Conservation (phyloP, 2,113 vertebrate species). For the Cinclus mexicanus region DNA sequence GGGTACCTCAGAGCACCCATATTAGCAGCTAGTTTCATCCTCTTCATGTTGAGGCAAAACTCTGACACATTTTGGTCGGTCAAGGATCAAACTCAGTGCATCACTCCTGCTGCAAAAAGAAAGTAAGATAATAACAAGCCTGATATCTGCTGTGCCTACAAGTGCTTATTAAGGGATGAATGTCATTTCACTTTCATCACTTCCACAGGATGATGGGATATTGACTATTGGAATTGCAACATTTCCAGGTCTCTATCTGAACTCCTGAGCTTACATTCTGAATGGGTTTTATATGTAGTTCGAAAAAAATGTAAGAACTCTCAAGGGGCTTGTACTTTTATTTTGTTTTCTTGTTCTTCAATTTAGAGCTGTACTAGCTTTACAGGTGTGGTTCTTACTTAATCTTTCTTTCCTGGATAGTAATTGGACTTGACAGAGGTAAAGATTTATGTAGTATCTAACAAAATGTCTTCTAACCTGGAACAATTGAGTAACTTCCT, state of each 20-base stretch:
- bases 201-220: background rate
- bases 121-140: background rate
- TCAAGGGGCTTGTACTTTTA: background rate
- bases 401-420: background rate
- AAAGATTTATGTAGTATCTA: background rate
- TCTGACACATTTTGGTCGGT: rapidly evolving
- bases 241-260: background rate
- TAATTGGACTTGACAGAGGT: background rate
- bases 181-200: background rate
- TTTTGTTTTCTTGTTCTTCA: background rate
- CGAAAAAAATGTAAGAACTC: background rate
- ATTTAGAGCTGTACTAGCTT: background rate
- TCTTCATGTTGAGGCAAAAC: background rate
- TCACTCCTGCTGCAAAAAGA: background rate
- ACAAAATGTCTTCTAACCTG: background rate
- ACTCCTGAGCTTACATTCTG: background rate
- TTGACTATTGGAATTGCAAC: background rate
- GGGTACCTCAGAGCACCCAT: background rate
- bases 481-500: background rate
- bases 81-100: background rate
- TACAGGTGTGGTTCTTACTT: background rate
- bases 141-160: background rate
- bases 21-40: background rate
- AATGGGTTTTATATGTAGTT: background rate
- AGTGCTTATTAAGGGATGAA: background rate